phyloP scores from a whole-genome alignment of 2,888 invertebrate species.

The Caenorhabditis sinica region DNA sequence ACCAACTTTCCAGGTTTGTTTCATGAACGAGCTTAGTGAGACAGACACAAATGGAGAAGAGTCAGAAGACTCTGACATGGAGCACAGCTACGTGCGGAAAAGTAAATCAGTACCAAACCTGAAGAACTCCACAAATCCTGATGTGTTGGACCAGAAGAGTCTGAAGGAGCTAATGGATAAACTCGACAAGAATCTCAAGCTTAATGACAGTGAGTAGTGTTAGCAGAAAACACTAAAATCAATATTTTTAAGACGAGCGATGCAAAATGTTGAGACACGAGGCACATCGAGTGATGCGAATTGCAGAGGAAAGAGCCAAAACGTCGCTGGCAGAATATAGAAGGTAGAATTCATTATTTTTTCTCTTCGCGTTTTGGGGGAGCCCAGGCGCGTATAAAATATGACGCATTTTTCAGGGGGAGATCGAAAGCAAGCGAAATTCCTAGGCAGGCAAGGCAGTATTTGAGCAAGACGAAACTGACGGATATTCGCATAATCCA shows the following conservation, averaged over 20 bases:
- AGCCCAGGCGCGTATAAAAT: background rate
- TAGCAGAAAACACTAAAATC: background rate
- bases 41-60: constrained; percentile 50
- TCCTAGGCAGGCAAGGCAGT: constrained; percentile 71
- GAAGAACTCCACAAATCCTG: constrained; percentile 23
- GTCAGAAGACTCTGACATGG: constrained; percentile 51
- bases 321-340: constrained; percentile 89
- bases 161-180: constrained; percentile 11
- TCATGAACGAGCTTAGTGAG: constrained; percentile 78
- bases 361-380: background rate
- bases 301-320: constrained; percentile 93
- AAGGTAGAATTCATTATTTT: constrained; percentile 70
- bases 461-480: constrained; percentile 66
- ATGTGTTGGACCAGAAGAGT: constrained; percentile 21
- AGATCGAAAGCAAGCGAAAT: constrained; percentile 69
- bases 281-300: constrained; percentile 91
- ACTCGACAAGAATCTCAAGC: constrained; percentile 2
- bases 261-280: constrained; percentile 92
- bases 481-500: constrained; percentile 56
- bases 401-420: constrained; percentile 78
- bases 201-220: constrained; percentile 17
- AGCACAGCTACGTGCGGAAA: constrained; percentile 50
- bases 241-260: constrained; percentile 86
- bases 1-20: constrained; percentile 87
- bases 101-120: constrained; percentile 69